Percentiles rank a stretch among this genome's conserved stretches.
Conservation (phyloP, 2,888 invertebrate genomes). For the Gortyna flavago region DNA sequence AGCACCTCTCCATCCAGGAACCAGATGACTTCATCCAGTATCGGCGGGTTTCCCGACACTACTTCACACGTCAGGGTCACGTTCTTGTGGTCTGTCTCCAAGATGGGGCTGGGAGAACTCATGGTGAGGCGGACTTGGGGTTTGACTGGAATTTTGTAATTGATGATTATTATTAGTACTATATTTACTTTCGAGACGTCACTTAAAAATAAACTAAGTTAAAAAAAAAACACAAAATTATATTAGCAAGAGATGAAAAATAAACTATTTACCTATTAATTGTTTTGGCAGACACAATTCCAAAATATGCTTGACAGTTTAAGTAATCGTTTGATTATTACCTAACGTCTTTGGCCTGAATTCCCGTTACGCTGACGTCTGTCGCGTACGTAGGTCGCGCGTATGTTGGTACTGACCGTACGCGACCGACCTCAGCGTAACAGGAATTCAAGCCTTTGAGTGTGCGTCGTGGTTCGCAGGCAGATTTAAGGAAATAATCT, state of each 20-base stretch:
- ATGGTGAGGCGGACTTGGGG: conserved; percentile 94
- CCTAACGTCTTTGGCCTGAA: too few relatives aligned
- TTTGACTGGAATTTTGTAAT: conserved; percentile 90
- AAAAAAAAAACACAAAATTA: not conserved
- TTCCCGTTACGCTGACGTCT: too few relatives aligned
- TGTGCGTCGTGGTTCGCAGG: not conserved
- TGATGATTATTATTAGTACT: not conserved
- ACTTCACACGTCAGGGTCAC: conserved; percentile 96
- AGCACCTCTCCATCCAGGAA: conserved; percentile 95
- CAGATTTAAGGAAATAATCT: not conserved
- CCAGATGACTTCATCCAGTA: conserved; percentile 95
- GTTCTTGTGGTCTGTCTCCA: conserved; percentile 94
- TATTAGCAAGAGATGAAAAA: too few relatives aligned
- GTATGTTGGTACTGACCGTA: too few relatives aligned
- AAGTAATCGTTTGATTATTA: not conserved
- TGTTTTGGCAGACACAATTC: not conserved
- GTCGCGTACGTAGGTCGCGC: too few relatives aligned
- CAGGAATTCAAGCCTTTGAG: too few relatives aligned
- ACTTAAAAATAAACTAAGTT: not conserved
- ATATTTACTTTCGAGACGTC: not conserved
- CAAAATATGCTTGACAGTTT: not conserved
- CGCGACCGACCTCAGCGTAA: too few relatives aligned
- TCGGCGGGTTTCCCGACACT: conserved; percentile 94
- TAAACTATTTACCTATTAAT: too few relatives aligned
- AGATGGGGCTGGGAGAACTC: conserved; percentile 94